phyloP scores from a whole-genome alignment of 2,888 invertebrate species.

The Drosophila algonquin region DNA sequence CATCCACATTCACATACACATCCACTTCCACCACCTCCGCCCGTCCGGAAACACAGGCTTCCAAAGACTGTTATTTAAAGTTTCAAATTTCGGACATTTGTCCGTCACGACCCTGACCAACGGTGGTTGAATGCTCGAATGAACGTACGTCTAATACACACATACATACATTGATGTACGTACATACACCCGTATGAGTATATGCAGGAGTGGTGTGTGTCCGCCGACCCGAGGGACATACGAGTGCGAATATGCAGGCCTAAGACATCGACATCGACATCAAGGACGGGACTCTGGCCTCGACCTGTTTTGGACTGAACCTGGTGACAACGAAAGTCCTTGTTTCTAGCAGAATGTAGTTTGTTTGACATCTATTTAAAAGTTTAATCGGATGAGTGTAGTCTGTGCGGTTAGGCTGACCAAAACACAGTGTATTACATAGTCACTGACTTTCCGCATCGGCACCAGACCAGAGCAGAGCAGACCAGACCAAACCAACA shows the following conservation, averaged over 20 bases:
- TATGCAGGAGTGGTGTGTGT: slow-evolving; percentile 1
- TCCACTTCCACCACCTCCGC: not conserved
- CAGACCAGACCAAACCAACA: slow-evolving; percentile 10
- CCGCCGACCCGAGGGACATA: slow-evolving; percentile 29
- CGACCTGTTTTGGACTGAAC: slow-evolving; percentile 40
- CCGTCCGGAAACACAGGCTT: slow-evolving; percentile 26
- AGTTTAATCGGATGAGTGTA: slow-evolving; percentile 81
- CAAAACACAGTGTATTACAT: slow-evolving; percentile 74
- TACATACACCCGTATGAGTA: slow-evolving; percentile 1
- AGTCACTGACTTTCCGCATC: slow-evolving; percentile 73
- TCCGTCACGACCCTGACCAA: slow-evolving; percentile 56
- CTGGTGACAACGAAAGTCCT: slow-evolving; percentile 59
- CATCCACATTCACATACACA: not conserved
- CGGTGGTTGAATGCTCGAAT: slow-evolving; percentile 59
- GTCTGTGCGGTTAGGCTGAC: slow-evolving; percentile 80
- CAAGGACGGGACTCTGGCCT: no score
- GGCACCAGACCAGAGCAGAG: slow-evolving; percentile 28
- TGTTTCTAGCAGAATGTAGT: slow-evolving; percentile 76
- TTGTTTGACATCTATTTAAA: slow-evolving; percentile 81
- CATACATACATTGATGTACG: slow-evolving; percentile 19
- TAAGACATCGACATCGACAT: slow-evolving; percentile 70
- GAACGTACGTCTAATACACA: slow-evolving; percentile 5
- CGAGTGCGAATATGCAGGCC: slow-evolving; percentile 55
- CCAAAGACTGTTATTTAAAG: slow-evolving; percentile 63
- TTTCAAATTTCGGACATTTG: slow-evolving; percentile 80